Evolutionary conservation across 2,888 invertebrate species (phyloP).

Genomic region (Amphipyra tragopoginis): DNA sequence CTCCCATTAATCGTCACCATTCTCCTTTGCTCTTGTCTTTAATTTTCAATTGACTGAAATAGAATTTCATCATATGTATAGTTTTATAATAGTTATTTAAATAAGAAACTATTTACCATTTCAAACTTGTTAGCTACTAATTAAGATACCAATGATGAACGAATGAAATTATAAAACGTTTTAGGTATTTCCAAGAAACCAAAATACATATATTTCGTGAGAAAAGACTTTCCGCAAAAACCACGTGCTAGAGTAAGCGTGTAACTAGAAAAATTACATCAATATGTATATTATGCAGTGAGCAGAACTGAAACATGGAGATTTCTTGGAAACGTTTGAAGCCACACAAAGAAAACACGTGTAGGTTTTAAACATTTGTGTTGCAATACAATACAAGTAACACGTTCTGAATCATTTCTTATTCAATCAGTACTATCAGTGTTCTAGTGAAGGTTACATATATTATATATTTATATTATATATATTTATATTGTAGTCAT

Average conservation of each 20-base stretch:
- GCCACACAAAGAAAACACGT: constrained; percentile 43
- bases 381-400: constrained; percentile 10
- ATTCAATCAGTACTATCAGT: not conserved
- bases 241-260: not conserved
- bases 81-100: no score
- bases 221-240: not conserved
- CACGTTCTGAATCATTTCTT: no score
- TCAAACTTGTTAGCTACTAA: not conserved
- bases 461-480: no score
- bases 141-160: not conserved
- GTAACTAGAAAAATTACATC: constrained; percentile 5
- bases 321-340: constrained; percentile 41
- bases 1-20: no score
- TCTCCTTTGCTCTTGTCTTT: no score
- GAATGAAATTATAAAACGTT: not conserved
- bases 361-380: constrained; percentile 31
- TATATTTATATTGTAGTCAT: not conserved
- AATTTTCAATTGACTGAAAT: no score
- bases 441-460: not conserved
- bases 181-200: not conserved
- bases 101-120: no score
- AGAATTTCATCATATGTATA: no score
- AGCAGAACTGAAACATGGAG: constrained; percentile 27
- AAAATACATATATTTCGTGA: not conserved
- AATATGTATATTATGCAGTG: constrained; percentile 21